Evolutionary conservation across 2,888 invertebrate genomes (phyloP).

Genomic region (Aphodius granarius): DNA sequence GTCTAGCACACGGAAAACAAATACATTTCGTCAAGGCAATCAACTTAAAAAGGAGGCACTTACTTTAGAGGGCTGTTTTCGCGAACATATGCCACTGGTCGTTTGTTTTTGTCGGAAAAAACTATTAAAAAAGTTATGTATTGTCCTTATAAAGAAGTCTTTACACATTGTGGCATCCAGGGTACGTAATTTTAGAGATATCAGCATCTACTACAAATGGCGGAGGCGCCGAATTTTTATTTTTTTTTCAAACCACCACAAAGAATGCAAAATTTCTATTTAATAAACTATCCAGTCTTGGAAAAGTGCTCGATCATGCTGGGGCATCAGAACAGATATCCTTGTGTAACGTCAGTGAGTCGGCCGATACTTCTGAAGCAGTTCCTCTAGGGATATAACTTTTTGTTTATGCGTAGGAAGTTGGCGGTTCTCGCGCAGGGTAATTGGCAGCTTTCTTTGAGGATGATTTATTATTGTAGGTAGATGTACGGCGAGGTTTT

Average conservation of each 20-base stretch:
- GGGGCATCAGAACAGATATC: neutral
- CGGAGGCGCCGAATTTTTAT: neutral
- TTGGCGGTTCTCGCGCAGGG: neutral
- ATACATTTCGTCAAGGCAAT: neutral
- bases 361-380: neutral
- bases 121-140: too few relatives aligned
- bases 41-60: neutral
- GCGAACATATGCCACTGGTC: neutral
- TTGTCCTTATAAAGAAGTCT: too few relatives aligned
- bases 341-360: neutral
- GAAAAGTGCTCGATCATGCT: neutral
- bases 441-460: neutral
- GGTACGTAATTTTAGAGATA: neutral
- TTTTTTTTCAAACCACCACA: neutral
- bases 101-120: too few relatives aligned
- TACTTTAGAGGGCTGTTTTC: neutral
- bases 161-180: too few relatives aligned
- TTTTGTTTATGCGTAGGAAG: neutral
- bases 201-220: neutral
- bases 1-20: neutral
- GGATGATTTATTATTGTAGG: neutral
- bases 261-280: neutral
- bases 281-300: neutral
- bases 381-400: neutral
- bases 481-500: neutral